Conservation (phyloP, 1,140 invertebrate species). For the Drosophila tropicalis region DNA sequence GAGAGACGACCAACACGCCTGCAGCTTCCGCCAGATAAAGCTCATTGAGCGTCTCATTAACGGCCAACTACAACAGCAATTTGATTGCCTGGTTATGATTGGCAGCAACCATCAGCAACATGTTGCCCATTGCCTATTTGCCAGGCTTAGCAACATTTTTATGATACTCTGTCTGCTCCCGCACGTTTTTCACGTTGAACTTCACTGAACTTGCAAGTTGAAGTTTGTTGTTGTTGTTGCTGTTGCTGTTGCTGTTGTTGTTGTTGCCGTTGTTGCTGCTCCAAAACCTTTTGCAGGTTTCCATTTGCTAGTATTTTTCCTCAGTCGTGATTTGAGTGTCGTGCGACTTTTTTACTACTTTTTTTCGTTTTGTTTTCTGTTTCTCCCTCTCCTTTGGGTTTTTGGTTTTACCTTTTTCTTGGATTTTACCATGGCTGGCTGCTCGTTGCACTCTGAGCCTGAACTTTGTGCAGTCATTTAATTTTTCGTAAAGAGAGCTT, state of each 20-base stretch:
- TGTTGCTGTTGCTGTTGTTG: constrained; percentile 10
- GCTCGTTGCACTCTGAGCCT: constrained; percentile 49
- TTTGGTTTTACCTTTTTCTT: constrained; percentile 37
- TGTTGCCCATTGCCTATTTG: constrained; percentile 24
- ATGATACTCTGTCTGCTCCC: constrained; percentile 61
- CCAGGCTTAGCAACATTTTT: constrained; percentile 33
- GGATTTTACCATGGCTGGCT: constrained; percentile 1
- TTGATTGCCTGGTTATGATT: constrained; percentile 77
- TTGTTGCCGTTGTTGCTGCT: constrained; percentile 6
- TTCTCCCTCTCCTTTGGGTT: neutral
- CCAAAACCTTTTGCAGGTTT: constrained; percentile 58
- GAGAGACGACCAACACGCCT: neutral
- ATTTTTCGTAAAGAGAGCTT: constrained; percentile 57
- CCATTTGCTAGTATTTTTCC: constrained; percentile 17
- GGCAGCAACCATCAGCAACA: constrained; percentile 31
- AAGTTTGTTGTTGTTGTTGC: constrained; percentile 47
- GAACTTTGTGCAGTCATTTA: constrained; percentile 77
- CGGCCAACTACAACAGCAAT: constrained; percentile 46
- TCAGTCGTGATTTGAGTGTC: constrained; percentile 79
- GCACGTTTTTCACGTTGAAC: constrained; percentile 81
- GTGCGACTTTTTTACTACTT: constrained; percentile 74
- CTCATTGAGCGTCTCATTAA: constrained; percentile 68
- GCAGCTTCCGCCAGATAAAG: constrained; percentile 64
- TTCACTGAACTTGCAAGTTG: constrained; percentile 77
- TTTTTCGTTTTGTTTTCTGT: constrained; percentile 18